Evolutionary conservation across 2,797 vertebrate species (phyloP).

Genomic region (Phyllotis vaccarum): DNA sequence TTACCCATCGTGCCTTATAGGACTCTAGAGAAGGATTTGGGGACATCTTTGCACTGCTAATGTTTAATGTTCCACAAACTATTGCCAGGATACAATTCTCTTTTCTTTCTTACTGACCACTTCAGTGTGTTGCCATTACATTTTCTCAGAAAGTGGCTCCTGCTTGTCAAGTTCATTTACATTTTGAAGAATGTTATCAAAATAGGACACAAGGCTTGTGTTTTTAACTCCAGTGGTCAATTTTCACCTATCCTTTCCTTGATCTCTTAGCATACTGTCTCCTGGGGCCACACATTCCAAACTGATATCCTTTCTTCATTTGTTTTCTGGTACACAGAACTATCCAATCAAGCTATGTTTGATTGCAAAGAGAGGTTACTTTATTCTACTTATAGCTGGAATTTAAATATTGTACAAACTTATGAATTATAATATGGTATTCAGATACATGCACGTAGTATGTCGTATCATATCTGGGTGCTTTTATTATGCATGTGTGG

Average conservation of each 20-base stretch:
- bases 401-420: not conserved
- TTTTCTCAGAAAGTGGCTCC: conserved; percentile 26
- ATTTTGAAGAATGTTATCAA: conserved; percentile 54
- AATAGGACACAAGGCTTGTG: not conserved
- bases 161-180: conserved; percentile 52
- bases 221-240: not conserved
- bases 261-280: not conserved
- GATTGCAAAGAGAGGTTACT: not conserved
- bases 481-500: not conserved
- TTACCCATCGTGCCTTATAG: conserved; percentile 42
- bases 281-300: conserved; percentile 12
- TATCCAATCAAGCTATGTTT: not conserved
- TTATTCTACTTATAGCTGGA: not conserved
- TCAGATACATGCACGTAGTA: not conserved
- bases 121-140: conserved; percentile 57
- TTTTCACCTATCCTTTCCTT: conserved; percentile 39
- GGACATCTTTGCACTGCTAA: conserved; percentile 64
- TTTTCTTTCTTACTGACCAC: conserved; percentile 52
- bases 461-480: not conserved
- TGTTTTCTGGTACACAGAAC: not conserved
- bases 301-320: conserved; percentile 21
- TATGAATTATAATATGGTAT: not conserved
- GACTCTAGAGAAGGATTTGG: conserved; percentile 59
- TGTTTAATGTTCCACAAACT: conserved; percentile 68
- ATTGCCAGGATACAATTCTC: conserved; percentile 60